Evolutionary conservation across 2,113 vertebrate genomes (phyloP).

Genomic region (Bos taurus): ARS-UCD2.0 NC_037343.1:48874001-48874500

Average conservation of each 20-base stretch:
- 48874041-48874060: neutral
- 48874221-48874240: neutral
- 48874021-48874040: neutral
- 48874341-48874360: neutral
- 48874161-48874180: neutral
- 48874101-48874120: neutral
- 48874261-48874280: neutral
- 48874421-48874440: neutral
- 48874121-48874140: neutral
- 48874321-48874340: neutral
- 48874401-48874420: neutral
- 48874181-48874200: neutral
- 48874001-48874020: neutral
- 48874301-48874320: neutral
- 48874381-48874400: neutral
- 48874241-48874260: neutral
- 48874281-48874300: neutral
- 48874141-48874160: fast-evolving
- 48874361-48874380: neutral
- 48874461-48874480: neutral
- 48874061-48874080: neutral
- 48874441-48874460: neutral
- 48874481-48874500: neutral
- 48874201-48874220: neutral
- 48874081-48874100: neutral